These are phyloP conservation scores for Agrotis clavis DNA, from an alignment of 2,888 invertebrate species.

Conservation along the genomic window DNA sequence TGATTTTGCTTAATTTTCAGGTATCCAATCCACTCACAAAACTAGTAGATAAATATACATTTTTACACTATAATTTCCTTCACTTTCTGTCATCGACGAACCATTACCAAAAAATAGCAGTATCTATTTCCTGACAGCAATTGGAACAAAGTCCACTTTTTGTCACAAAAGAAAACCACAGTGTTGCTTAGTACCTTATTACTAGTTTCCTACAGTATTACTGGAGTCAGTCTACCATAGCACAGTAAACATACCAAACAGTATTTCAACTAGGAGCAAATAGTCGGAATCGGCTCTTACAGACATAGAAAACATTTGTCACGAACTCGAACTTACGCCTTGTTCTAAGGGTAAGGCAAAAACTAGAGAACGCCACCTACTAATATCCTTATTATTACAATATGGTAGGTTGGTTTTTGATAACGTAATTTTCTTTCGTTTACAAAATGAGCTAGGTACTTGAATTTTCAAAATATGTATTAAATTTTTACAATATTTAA, in stretches of 20 bases:
- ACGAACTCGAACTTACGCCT: no score
- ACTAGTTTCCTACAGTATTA: slow-evolving; percentile 27
- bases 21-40: neutral
- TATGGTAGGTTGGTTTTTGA: no score
- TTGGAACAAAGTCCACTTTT: slow-evolving; percentile 18
- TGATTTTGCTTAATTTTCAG: neutral
- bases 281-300: no score
- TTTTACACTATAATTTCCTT: neutral
- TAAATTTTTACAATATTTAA: no score
- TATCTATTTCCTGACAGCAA: slow-evolving; percentile 3
- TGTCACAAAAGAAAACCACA: slow-evolving; percentile 15
- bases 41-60: neutral
- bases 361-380: no score
- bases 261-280: no score
- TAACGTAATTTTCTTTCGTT: no score
- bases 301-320: no score
- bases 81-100: neutral
- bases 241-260: neutral
- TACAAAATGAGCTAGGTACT: no score
- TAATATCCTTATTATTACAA: no score
- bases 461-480: no score
- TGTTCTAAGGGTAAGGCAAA: no score
- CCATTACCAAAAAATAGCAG: slow-evolving; percentile 14
- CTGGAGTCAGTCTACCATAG: slow-evolving; percentile 7
- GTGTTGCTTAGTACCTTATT: slow-evolving; percentile 23